Conservation (phyloP, 2,888 invertebrate species). For the Pollenia labialis region DNA sequence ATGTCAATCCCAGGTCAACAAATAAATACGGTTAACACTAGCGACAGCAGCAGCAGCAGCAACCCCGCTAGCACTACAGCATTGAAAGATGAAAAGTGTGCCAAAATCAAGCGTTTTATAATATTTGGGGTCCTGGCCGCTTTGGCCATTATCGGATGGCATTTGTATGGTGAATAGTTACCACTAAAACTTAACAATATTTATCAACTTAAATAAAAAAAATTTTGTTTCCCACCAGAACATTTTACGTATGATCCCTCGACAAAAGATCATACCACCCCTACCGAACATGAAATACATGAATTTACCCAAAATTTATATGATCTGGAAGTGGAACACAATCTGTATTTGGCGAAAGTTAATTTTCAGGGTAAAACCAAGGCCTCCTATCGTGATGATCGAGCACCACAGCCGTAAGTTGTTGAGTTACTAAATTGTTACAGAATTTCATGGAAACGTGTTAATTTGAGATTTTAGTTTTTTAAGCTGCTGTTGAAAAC, state of each 20-base stretch:
- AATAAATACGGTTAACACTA: neutral
- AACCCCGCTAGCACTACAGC: neutral
- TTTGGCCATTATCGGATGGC: slow-evolving; percentile 79
- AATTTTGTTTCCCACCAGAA: slow-evolving; percentile 73
- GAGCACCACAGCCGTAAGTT: slow-evolving; percentile 78
- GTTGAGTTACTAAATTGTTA: neutral
- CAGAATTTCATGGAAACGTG: slow-evolving; percentile 12
- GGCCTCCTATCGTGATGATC: slow-evolving; percentile 78
- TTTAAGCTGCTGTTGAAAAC: neutral
- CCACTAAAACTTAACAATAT: too few relatives aligned
- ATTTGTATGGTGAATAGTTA: slow-evolving; percentile 78
- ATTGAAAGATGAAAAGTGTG: slow-evolving; percentile 65
- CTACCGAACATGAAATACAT: slow-evolving; percentile 72
- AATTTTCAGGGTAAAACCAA: slow-evolving; percentile 80
- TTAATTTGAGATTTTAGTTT: neutral
- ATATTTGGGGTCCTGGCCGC: slow-evolving; percentile 76
- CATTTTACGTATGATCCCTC: slow-evolving; percentile 74
- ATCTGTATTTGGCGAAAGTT: slow-evolving; percentile 77
- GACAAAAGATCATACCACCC: slow-evolving; percentile 54
- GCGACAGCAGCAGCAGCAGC: neutral
- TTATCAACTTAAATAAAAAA: neutral
- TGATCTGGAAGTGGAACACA: slow-evolving; percentile 76
- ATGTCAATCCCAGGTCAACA: neutral
- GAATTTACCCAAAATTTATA: slow-evolving; percentile 77
- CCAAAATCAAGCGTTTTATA: slow-evolving; percentile 77